Evolutionary conservation across 1,140 invertebrate genomes (phyloP), one percentile per base, ranked within the genome.

Genomic region (Papilio helenus): DNA sequence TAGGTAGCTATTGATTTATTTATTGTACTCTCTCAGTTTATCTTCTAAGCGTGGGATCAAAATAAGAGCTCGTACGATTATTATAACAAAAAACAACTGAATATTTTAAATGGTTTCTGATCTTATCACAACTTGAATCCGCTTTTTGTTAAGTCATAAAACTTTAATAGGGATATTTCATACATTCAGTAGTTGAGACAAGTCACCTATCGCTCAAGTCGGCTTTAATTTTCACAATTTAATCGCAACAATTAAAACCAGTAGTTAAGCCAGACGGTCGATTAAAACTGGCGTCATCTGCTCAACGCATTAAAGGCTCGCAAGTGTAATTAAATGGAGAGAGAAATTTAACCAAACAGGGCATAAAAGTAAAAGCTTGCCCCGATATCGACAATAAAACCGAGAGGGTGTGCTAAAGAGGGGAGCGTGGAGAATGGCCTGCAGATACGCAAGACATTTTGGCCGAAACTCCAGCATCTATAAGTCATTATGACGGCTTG

Each of bases 341-440:
- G 71, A 42, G 85, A 87, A 88, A 86, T 91, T 88, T 88, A 87
- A 83, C 87, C 87, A 89, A 92, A 91, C 87, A 87, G 89, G 83
- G 86, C 87, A 89, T 90, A 90, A 89, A 90, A 86, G 87, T 91
- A 90, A 92, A 88, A 91, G 85, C 85, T 84, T 74, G 72, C 65
- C 44, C 77, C 79, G 78, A 73, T 78, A 58, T 65, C 78, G 77
- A 81, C 81, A 80, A 87, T 88, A 87, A 84, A 87, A 85, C 46
- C 72, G 29, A 72, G 80, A 86, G 87, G 85, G 88, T 84, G 84
- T 58, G 44, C 68, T 76, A 76, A 80, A 80, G 44, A 85, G 82
- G 81, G 79, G 84, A 82, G 51, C 12, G 65, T 39, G 68, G 76
- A 77, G 80, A 79, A 83, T 79, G 79, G 79, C 44, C 80, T 68